A percentile compares a stretch with the other conserved stretches of the same genome.
Conservation (phyloP, 1,140 invertebrate genomes). For the Galleria mellonella region DNA sequence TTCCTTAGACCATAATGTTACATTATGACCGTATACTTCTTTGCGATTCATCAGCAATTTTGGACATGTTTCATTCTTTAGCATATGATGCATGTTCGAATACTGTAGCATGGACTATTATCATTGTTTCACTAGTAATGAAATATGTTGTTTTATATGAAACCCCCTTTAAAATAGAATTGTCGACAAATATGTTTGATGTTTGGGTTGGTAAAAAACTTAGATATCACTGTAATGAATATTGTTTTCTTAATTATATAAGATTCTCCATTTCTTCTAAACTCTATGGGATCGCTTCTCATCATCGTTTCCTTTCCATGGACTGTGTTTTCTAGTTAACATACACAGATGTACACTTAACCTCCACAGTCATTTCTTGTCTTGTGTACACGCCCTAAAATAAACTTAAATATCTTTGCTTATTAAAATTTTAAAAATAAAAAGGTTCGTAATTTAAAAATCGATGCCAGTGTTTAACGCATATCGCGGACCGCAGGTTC, state of each 20-base stretch:
- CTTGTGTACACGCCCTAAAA: not conserved
- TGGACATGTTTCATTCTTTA: slow-evolving; percentile 2
- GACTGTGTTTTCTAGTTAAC: slow-evolving; percentile 44
- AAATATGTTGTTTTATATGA: too few species aligned
- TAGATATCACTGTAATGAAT: not conserved
- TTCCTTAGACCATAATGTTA: too few species aligned
- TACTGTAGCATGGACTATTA: slow-evolving; percentile 24
- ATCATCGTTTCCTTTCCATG: slow-evolving; percentile 59
- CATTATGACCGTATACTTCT: not conserved
- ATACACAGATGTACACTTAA: slow-evolving; percentile 6
- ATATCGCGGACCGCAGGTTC: slow-evolving; percentile 87
- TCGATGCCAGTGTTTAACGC: slow-evolving; percentile 18
- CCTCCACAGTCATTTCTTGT: not conserved
- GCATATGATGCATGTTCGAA: slow-evolving; percentile 27
- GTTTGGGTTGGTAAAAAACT: slow-evolving; percentile 25
- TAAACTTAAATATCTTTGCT: not conserved
- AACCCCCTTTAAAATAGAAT: not conserved
- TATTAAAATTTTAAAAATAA: not conserved
- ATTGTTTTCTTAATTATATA: too few species aligned
- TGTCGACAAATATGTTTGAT: not conserved
- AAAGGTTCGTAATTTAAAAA: not conserved
- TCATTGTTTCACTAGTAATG: not conserved
- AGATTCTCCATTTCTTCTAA: not conserved
- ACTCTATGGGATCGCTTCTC: slow-evolving; percentile 8
- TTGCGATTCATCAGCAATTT: slow-evolving; percentile 7